Evolutionary conservation across 1,140 invertebrate genomes (phyloP).

Genomic region (Drosophila grimshawi): DNA sequence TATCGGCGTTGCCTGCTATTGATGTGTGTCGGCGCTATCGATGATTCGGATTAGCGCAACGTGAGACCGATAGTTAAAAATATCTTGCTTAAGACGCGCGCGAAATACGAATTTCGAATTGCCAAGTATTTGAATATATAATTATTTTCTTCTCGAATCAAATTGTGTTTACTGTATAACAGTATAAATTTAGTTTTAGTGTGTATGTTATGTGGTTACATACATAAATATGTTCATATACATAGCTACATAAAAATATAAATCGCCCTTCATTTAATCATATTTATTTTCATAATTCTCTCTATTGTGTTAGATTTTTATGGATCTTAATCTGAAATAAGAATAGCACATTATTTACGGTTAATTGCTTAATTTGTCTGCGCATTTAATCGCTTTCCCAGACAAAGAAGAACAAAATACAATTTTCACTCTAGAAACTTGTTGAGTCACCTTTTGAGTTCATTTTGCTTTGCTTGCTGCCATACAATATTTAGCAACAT

Average conservation of each 20-base stretch:
- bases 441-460: slow-evolving; percentile 8
- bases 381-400: slow-evolving; percentile 3
- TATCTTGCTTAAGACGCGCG: neutral
- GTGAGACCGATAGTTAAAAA: neutral
- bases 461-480: neutral
- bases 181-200: too few species aligned
- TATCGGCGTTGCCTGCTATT: neutral
- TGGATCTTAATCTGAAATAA: neutral
- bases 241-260: too few species aligned
- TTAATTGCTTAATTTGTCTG: slow-evolving; percentile 24
- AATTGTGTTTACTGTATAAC: too few species aligned
- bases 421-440: neutral
- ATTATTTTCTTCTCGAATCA: too few species aligned
- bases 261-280: too few species aligned
- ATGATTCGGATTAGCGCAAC: neutral
- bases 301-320: neutral
- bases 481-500: slow-evolving; percentile 19
- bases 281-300: neutral
- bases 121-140: too few species aligned
- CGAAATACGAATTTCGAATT: neutral
- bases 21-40: neutral
- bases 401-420: slow-evolving; percentile 5
- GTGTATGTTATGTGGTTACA: too few species aligned
- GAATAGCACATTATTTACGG: neutral
- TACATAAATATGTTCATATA: too few species aligned